These are phyloP conservation scores for Chironomus riparius DNA, from an alignment of 2,888 invertebrate genomes.

Conservation along the genomic window DNA sequence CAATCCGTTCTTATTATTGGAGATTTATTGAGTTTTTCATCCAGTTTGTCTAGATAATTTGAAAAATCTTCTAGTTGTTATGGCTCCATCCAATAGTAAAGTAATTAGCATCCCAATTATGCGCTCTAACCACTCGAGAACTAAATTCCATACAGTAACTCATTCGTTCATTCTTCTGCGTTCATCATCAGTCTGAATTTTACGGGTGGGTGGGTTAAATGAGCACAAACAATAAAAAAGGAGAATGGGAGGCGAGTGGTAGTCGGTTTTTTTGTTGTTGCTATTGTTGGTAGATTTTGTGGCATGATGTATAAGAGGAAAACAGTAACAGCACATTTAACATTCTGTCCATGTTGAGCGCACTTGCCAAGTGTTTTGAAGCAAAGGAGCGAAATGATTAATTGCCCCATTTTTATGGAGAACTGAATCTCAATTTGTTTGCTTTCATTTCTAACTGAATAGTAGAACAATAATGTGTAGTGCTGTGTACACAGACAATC, in stretches of 20 bases:
- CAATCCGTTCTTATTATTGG: too few species aligned
- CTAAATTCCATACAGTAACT: too few species aligned
- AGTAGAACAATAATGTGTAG: not conserved
- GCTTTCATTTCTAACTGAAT: not conserved
- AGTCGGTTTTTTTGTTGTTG: not conserved
- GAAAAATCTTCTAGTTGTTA: too few species aligned
- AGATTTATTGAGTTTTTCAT: too few species aligned
- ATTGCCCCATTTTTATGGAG: constrained; percentile 12
- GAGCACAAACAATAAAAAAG: too few species aligned
- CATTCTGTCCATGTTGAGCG: constrained; percentile 19
- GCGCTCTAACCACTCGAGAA: too few species aligned
- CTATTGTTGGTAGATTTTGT: not conserved
- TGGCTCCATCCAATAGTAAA: too few species aligned
- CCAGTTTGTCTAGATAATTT: too few species aligned
- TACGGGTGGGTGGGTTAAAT: too few species aligned
- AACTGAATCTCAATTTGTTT: constrained; percentile 21
- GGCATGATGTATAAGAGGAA: not conserved
- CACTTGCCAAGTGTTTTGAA: constrained; percentile 6
- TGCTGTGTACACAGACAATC: not conserved
- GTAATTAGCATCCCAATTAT: too few species aligned
- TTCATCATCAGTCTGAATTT: too few species aligned
- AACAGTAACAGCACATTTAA: constrained; percentile 9
- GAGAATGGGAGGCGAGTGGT: not conserved
- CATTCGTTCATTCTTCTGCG: too few species aligned
- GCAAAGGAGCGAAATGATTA: constrained; percentile 15